Base-by-base conservation (phyloP, 2,113 vertebrate genomes). In the Pseudolaguvia tuberculata region DNA sequence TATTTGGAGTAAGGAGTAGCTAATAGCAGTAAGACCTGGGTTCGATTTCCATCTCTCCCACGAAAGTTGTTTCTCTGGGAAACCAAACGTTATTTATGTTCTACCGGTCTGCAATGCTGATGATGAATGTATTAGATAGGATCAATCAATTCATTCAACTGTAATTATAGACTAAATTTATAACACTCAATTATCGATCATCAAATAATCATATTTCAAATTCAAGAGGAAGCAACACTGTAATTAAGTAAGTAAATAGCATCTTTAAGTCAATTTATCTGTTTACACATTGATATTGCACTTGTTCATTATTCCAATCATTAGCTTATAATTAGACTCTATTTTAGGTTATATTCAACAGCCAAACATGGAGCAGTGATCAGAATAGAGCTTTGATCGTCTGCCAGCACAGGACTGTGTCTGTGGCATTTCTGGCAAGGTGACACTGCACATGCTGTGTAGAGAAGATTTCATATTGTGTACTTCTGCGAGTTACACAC, bases 391-490 rank as follows among this genome's bases (percentile, higher is more conserved):
- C 31, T 42, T n/a, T 39, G 31, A 53, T 63, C 31, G 2, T 39
- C 31, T 65, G 48, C 59, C 72, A 74, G 72, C 8, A 20, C 29
- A 39, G 42, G 58, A 42, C 72, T 2, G 20, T 39, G 20, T 17
- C 31, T 18, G 7, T 51, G 35, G 17, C 12, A 17, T 47, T 56
- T 66, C 35, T 27, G 59, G 50, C 31, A 65, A 55, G 17, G 31
- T 51, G 50, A 42, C 31, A 55, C n/a, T 58, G 53, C n/a, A 58
- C 15, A 58, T 20, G 15, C 21, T 17, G 42, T 29, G n/a, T n/a
- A n/a, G 42, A 59, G 56, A 72, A 59, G 53, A 72, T 73, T 63
- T n/a, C 48, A 51, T 73, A 29, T 31, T 29, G 31, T 52, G 47
- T 17, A 51, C 48, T 55, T 56, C 51, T 23, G 31, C 31, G 25